Evolutionary conservation across 1,140 invertebrate species (phyloP), one percentile per base, ranked within the genome.

Genomic region (Ephestia elutella): DNA sequence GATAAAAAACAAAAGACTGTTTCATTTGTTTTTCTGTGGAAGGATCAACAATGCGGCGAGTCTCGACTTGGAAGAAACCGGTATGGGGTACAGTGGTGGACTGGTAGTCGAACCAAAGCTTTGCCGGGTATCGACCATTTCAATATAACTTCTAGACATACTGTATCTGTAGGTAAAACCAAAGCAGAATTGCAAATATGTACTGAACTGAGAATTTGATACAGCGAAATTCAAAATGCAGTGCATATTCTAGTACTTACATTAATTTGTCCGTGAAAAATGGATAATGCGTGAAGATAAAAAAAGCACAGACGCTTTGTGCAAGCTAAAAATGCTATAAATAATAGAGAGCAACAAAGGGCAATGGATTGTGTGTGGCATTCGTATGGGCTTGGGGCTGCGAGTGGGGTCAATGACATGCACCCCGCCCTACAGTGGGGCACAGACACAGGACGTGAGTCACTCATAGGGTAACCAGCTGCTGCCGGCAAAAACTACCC

Each of bases 391-490:
- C 66, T 72, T 78, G 74, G 82, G 82, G 83, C 80, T 80, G 78
- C 66, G 70, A 77, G 77, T 73, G 80, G 79, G 85, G 81, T 86
- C 82, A 83, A 76, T 70, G 85, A 87, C 85, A 78, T 76, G 75
- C 75, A 83, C 80, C 84, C 84, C 80, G 83, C 63, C 71, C 73
- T 68, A 62, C 71, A 75, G 73, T 78, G 75, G 77, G 74, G 76
- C 76, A 78, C 81, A 78, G 76, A 75, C 72, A 81, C 76, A 82
- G 81, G 78, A 85, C 82, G 79, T 86, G 82, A 87, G 64, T 86
- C 85, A 86, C 77, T 78, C 62, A 59, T 72, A 76, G 81, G 81
- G 81, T 78, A 73, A 78, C 82, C 85, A 87, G 85, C 85, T 87
- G 83, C 83, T 80, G 71, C 69, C 69, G 69, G 71, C 77, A 80